Percentiles rank a stretch among this genome's conserved stretches.
Conservation (phyloP, 2,797 vertebrate species). For the Liasis olivaceus region DNA sequence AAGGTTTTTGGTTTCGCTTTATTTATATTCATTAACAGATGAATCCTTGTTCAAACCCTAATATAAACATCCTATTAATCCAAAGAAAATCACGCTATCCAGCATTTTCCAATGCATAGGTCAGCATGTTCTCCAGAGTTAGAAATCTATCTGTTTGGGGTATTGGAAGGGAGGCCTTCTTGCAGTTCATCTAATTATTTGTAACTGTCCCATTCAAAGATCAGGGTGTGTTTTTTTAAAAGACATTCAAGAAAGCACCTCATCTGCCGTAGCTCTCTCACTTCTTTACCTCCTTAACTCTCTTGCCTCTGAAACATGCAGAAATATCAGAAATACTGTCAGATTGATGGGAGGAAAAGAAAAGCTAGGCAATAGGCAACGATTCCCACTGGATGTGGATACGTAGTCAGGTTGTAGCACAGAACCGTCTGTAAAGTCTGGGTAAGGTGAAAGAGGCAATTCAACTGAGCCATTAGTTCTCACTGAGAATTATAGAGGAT, state of each 20-base stretch:
- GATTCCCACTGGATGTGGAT: not conserved
- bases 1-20: constrained; percentile 7
- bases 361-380: not conserved
- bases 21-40: constrained; percentile 1
- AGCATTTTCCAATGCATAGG: not conserved
- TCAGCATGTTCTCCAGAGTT: not conserved
- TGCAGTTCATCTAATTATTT: not conserved
- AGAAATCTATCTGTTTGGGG: not conserved
- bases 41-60: constrained; percentile 18
- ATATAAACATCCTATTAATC: not conserved
- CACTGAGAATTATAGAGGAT: not conserved
- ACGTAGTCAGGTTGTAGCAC: not conserved
- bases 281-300: not conserved
- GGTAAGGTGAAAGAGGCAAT: not conserved
- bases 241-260: not conserved
- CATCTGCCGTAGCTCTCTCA: not conserved
- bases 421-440: not conserved
- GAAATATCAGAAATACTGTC: not conserved
- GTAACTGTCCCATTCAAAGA: not conserved
- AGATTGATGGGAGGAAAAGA: not conserved
- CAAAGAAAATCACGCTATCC: not conserved
- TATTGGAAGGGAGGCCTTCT: not conserved
- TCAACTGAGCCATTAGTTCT: not conserved
- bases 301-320: not conserved
- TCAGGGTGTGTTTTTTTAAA: not conserved